These are phyloP conservation scores for Fabriciana adippe DNA, from an alignment of 2,888 invertebrate genomes.

Conservation along the genomic window DNA sequence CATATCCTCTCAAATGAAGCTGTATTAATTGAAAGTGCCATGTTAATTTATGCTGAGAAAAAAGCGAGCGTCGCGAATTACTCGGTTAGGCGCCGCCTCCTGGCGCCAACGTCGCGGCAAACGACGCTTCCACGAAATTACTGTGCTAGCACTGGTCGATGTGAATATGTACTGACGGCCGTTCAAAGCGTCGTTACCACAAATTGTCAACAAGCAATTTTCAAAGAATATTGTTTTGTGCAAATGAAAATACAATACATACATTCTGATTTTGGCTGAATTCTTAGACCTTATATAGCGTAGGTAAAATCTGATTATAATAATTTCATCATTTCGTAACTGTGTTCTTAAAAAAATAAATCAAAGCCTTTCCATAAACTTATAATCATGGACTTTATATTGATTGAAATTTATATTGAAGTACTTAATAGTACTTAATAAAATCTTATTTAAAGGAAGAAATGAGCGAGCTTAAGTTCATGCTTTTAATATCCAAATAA, in stretches of 20 bases:
- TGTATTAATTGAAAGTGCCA: slow-evolving; percentile 57
- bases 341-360: too few relatives aligned
- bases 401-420: too few relatives aligned
- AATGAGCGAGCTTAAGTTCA: neutral
- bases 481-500: neutral
- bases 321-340: neutral
- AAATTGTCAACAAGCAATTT: slow-evolving; percentile 28
- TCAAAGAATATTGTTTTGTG: slow-evolving; percentile 21
- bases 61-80: slow-evolving; percentile 56
- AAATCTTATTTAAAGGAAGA: too few relatives aligned
- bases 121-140: slow-evolving; percentile 70
- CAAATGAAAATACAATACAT: slow-evolving; percentile 5
- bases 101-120: slow-evolving; percentile 66
- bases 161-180: slow-evolving; percentile 54
- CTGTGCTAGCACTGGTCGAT: slow-evolving; percentile 61
- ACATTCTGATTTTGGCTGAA: neutral
- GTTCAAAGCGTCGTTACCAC: slow-evolving; percentile 41
- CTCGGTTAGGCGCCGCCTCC: slow-evolving; percentile 62
- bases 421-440: too few relatives aligned
- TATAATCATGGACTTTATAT: too few relatives aligned
- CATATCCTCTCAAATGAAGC: slow-evolving; percentile 26
- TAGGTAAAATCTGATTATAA: neutral
- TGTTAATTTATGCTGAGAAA: slow-evolving; percentile 57
- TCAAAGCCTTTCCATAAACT: too few relatives aligned
- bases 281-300: neutral